A percentile compares a stretch with the other conserved stretches of the same genome.
These are phyloP conservation scores for Entomobrya multifasciata DNA, from an alignment of 2,888 invertebrate genomes.

Conservation along the genomic window DNA sequence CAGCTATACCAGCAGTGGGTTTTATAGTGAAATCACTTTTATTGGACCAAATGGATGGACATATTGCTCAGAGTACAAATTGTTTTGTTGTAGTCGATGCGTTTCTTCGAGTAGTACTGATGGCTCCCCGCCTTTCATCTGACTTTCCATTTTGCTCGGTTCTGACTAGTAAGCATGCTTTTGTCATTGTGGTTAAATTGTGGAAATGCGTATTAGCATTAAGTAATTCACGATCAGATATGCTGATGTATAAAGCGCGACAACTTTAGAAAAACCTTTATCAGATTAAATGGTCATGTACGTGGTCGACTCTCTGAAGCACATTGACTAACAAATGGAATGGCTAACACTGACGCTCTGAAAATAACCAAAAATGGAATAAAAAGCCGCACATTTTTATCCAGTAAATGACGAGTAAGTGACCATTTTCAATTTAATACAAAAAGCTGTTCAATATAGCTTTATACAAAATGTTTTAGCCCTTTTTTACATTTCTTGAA, in stretches of 20 bases:
- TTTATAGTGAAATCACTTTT: too few relatives aligned
- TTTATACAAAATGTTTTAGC: too few relatives aligned
- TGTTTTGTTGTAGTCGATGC: too few relatives aligned
- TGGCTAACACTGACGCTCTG: not conserved
- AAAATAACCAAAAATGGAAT: not conserved
- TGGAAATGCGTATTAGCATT: not conserved
- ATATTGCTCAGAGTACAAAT: too few relatives aligned
- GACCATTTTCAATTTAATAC: slow-evolving; percentile 14
- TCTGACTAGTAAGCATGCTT: not conserved
- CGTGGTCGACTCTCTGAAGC: not conserved
- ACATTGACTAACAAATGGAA: too few relatives aligned
- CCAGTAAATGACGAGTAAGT: not conserved
- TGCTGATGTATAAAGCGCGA: not conserved
- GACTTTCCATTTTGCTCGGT: slow-evolving; percentile 1
- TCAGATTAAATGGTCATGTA: slow-evolving; percentile 36
- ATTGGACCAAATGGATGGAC: too few relatives aligned
- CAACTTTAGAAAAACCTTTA: not conserved
- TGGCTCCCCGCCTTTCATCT: too few relatives aligned
- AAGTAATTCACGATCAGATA: not conserved
- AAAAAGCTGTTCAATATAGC: not conserved
- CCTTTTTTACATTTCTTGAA: too few relatives aligned
- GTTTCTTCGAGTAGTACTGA: too few relatives aligned
- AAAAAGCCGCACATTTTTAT: not conserved
- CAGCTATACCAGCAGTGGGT: too few relatives aligned
- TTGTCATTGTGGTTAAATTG: not conserved